Evolutionary conservation across 2,113 vertebrate species (phyloP).

Genomic region (Aphelocoma coerulescens): DNA sequence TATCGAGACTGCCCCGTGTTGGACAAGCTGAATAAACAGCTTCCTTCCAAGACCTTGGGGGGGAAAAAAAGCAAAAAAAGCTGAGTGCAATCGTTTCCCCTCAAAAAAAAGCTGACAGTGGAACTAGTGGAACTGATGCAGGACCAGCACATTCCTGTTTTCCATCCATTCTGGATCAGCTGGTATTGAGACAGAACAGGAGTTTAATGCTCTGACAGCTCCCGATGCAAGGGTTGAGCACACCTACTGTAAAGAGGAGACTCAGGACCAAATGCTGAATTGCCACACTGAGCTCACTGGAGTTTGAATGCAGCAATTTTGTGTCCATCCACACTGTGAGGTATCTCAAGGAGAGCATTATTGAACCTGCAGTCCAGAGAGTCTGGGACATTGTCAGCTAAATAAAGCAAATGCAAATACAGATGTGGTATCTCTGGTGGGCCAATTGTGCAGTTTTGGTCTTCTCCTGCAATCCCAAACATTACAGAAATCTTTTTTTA

Average conservation of each 20-base stretch:
- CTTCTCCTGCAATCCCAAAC: background rate
- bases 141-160: background rate
- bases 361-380: background rate
- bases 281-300: background rate
- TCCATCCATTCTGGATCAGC: background rate
- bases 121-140: background rate
- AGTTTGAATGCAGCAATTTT: background rate
- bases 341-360: fast-evolving
- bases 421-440: background rate
- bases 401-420: background rate
- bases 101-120: background rate
- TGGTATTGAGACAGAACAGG: background rate
- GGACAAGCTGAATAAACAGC: background rate
- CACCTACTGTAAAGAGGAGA: background rate
- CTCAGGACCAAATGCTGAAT: background rate
- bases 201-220: background rate
- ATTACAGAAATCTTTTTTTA: background rate
- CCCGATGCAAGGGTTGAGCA: background rate
- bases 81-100: no score
- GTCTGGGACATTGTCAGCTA: background rate
- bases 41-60: background rate
- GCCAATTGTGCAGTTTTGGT: background rate
- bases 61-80: no score
- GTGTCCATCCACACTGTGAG: background rate
- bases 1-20: background rate